These are phyloP conservation scores for Lepus oiostolus DNA, from an alignment of 2,797 vertebrate species.

Conservation along the genomic window DNA sequence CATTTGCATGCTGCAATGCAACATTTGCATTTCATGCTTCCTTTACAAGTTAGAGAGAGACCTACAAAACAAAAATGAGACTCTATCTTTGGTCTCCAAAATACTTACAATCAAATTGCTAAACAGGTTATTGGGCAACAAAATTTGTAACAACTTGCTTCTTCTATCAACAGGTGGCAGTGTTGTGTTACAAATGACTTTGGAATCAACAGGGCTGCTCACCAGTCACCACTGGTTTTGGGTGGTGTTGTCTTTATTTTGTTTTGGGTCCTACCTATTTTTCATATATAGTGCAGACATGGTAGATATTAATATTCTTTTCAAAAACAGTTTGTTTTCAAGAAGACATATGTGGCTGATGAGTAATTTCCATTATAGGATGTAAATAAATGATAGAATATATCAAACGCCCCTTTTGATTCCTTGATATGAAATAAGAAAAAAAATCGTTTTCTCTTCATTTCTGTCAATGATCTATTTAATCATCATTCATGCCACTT, in stretches of 20 bases:
- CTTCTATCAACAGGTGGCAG: conserved; percentile 72
- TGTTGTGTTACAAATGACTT: conserved; percentile 61
- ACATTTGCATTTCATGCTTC: neutral
- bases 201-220: neutral
- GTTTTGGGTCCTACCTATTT: neutral
- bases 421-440: neutral
- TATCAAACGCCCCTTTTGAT: neutral
- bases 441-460: conserved; percentile 17
- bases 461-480: conserved; percentile 17
- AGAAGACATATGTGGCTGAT: neutral
- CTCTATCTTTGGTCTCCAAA: too few relatives aligned
- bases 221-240: neutral
- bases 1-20: neutral
- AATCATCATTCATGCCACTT: neutral
- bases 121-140: too few relatives aligned
- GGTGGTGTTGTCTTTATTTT: neutral
- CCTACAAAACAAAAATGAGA: too few relatives aligned
- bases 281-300: neutral
- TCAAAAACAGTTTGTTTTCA: neutral
- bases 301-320: neutral
- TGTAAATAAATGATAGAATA: conserved; percentile 20
- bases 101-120: too few relatives aligned
- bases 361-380: neutral
- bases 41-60: too few relatives aligned
- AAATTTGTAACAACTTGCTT: neutral